Base-by-base conservation (phyloP, 2,888 invertebrate species). In the Papilio protenor region DNA sequence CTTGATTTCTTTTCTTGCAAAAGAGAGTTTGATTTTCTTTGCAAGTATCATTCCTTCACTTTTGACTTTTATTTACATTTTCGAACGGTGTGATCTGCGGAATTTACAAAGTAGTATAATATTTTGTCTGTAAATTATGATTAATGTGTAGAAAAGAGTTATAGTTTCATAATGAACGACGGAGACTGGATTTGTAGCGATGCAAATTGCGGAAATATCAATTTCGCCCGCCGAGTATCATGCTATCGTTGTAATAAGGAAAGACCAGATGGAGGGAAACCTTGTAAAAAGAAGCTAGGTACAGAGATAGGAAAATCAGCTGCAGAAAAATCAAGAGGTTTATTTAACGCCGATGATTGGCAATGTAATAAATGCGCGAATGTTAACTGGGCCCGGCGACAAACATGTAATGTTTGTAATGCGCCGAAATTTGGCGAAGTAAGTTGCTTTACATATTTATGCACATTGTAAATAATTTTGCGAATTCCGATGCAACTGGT, bases 361-460 rank as follows among this genome's bases (percentile, higher is more conserved):
- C 98, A 99, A 89, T 99, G 99, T 92, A 98, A 98, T 92, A 99
- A 99, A 91, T 99, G 99, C 94, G 99, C 99, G n/a, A 99, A 99
- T 92, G 99, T 99, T 16, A 99, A 99, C 92, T 99, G 99, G 99
- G 99, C 99, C 40, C 96, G 99, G 81, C 96, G 99, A 77, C 97
- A 97, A 87, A 98, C 98, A 76, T 99, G 99, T 93, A 99, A 99
- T 92, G 98, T 99, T 95, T 99, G 99, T 92, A 99, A 99, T 94
- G 98, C 99, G 6, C 99, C 99, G 0, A 99, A 99, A 93, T 98
- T 98, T 90, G 98, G 98, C 23, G 99, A 99, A 93, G 97, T 98
- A 79, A 97, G 98, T 89, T 61, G 33, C 12, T 70, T 77, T 52
- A 40, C 33, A 18, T 40, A 33, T 23, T 47, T 40, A 49, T 52